Conservation (phyloP, 2,797 vertebrate genomes). For the Hydrophis major region DNA sequence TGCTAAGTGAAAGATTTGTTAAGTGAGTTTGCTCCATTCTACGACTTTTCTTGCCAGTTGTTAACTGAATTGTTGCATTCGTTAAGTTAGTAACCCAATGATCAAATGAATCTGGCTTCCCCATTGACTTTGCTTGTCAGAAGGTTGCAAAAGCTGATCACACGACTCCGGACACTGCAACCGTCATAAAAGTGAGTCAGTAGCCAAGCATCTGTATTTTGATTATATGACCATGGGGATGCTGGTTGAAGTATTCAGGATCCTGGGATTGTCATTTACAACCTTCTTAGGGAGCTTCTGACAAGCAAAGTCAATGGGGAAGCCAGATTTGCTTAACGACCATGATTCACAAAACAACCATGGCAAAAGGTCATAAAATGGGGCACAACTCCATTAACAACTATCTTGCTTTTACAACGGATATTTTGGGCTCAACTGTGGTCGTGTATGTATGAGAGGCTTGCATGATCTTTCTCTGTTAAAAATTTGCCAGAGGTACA, state of each 20-base stretch:
- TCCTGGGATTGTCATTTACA: not conserved
- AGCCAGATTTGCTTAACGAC: no score
- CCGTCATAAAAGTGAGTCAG: no score
- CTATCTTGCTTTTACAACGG: not conserved
- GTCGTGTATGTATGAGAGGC: not conserved
- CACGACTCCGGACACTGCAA: no score
- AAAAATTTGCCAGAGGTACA: not conserved
- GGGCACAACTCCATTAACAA: not conserved
- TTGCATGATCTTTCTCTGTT: not conserved
- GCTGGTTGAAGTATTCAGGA: not conserved
- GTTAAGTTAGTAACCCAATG: no score
- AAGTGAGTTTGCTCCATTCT: not conserved
- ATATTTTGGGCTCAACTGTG: not conserved
- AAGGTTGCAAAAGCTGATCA: no score
- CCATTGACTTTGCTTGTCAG: no score
- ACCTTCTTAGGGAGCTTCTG: not conserved
- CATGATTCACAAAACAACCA: not conserved
- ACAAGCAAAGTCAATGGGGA: not conserved
- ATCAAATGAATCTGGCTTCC: no score
- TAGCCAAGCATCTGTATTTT: no score
- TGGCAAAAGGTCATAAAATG: not conserved
- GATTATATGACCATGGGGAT: no score
- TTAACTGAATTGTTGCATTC: not conserved
- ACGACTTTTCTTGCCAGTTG: not conserved
- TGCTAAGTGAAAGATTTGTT: not conserved